Percentiles rank a stretch among this genome's conserved stretches.
phyloP scores from a whole-genome alignment of 1,140 invertebrate species.

The Nebria ingens region DNA sequence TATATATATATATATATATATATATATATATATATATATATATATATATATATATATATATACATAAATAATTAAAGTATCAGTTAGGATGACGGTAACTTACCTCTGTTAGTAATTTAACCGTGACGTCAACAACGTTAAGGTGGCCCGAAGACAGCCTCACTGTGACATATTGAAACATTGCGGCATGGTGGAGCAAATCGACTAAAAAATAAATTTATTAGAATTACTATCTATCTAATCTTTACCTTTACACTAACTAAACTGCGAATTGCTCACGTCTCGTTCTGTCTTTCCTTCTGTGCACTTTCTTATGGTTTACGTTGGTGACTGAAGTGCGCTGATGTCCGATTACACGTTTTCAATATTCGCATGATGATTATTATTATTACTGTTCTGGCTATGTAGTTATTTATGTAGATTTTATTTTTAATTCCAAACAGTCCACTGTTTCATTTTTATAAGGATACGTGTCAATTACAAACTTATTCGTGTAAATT shows the following conservation, averaged over 20 bases:
- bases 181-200: constrained; percentile 16
- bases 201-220: constrained; percentile 13
- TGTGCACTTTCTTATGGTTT: constrained; percentile 13
- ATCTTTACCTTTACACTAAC: background rate
- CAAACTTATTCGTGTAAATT: too few relatives aligned
- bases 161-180: background rate
- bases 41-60: too few relatives aligned
- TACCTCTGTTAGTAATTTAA: too few relatives aligned
- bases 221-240: constrained; percentile 4
- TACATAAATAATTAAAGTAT: too few relatives aligned
- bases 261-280: constrained; percentile 19
- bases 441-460: too few relatives aligned
- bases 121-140: too few relatives aligned
- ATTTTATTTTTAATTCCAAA: too few relatives aligned
- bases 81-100: too few relatives aligned
- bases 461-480: too few relatives aligned
- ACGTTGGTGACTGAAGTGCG: constrained; percentile 19
- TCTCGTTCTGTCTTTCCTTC: constrained; percentile 8
- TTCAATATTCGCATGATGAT: constrained; percentile 19
- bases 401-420: constrained; percentile 6
- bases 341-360: constrained; percentile 1
- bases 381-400: constrained; percentile 17
- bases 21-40: too few relatives aligned
- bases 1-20: too few relatives aligned
- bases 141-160: constrained; percentile 24